phyloP scores from a whole-genome alignment of 2,888 invertebrate species.

The Sylvicola cinctus region DNA sequence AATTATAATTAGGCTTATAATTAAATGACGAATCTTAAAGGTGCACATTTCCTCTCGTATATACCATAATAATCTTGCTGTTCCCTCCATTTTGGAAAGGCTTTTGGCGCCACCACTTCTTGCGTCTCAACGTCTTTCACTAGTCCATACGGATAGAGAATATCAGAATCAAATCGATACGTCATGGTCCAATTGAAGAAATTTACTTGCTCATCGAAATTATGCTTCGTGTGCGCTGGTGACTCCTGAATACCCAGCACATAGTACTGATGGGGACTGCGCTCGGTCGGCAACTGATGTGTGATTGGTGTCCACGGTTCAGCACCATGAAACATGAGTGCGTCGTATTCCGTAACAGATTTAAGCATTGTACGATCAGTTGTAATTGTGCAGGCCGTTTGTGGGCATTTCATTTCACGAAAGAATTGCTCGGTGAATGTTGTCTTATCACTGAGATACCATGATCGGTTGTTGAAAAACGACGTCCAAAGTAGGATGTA shows the following conservation, averaged over 20 bases:
- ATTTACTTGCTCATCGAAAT: constrained; percentile 16
- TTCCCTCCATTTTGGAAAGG: constrained; percentile 14
- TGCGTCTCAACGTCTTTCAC: constrained; percentile 16
- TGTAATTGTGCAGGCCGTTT: constrained; percentile 27
- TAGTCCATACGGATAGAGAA: constrained; percentile 25
- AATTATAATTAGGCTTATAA: neutral
- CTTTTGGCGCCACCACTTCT: constrained; percentile 15
- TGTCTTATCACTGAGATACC: constrained; percentile 10
- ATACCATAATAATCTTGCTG: constrained; percentile 11
- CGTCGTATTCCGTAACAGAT: constrained; percentile 25
- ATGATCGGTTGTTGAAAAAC: constrained; percentile 17
- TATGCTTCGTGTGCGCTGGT: constrained; percentile 21
- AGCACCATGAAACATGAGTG: constrained; percentile 30
- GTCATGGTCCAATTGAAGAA: constrained; percentile 37
- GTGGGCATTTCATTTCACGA: constrained; percentile 17
- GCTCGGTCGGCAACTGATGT: constrained; percentile 17
- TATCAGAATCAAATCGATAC: constrained; percentile 30
- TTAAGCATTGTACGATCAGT: constrained; percentile 17
- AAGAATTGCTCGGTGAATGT: constrained; percentile 14
- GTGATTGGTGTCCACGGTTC: constrained; percentile 18
- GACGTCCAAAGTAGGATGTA: constrained; percentile 18
- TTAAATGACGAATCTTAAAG: neutral
- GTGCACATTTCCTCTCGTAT: neutral
- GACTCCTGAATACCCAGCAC: constrained; percentile 29
- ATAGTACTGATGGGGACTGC: constrained; percentile 27